Base-by-base conservation (phyloP, 2,797 vertebrate genomes). In the Sebastes elongatus region DNA sequence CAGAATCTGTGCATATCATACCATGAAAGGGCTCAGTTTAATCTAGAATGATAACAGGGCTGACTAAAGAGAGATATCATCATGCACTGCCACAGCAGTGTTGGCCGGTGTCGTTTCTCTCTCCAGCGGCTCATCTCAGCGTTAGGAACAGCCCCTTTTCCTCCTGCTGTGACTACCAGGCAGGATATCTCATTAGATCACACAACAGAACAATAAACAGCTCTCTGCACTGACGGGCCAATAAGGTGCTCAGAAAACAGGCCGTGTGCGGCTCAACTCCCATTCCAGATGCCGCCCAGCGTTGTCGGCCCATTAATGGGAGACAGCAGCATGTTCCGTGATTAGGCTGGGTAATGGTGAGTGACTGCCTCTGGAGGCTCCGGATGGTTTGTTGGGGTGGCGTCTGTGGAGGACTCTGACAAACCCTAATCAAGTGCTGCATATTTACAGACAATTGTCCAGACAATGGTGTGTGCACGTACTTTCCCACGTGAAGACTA, bases 301-400 rank as follows among this genome's bases (percentile, higher is more conserved):
- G 57, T 78, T 91, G 91, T 87, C 88, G 74, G 87, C 82, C 86
- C 85, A 91, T 92, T 89, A 93, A 86, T 82, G 70, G 88, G 65
- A 91, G 92, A 84, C 89, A 85, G 87, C 86, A 86, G 86, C 82
- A 81, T 91, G 88, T 87, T 90, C 81, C 72, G 82, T 88, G 92
- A 91, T 93, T 91, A 94, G 88, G 80, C 68, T 27, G 83, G 88
- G 77, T 92, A 94, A 94, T 93, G 91, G 89, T 61, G 89, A 89
- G 85, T 93, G 88, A 93, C 92, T 87, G 83, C 85, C 87, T 90
- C 91, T 83, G 76, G 88, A 88, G 85, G 79, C 71, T 83, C 28
- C 11, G 57, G 53, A 32, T 64, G 64, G 76, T 71, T 90, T 75
- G 83, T 79, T 66, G 72, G 68, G 82, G 81, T 46, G 76, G 56